Percentiles rank a stretch among this genome's conserved stretches.
These are phyloP conservation scores for Garra rufa DNA, from an alignment of 2,113 vertebrate species.

Conservation along the genomic window DNA sequence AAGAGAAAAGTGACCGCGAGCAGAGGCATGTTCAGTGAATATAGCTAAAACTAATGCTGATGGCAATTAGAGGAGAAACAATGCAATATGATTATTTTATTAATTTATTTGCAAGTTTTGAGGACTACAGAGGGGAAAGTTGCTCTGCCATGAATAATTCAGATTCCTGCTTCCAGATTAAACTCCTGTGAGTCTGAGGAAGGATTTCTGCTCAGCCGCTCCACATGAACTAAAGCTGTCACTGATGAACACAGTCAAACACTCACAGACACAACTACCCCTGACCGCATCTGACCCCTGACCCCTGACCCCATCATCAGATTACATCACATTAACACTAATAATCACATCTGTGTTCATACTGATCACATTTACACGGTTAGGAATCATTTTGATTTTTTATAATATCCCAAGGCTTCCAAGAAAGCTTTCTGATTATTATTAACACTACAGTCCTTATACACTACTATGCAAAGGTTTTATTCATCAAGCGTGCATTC, in stretches of 20 bases:
- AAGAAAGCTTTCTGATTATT: too few relatives aligned
- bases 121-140: neutral
- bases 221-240: neutral
- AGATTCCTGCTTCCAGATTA: neutral
- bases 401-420: too few relatives aligned
- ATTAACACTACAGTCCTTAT: too few relatives aligned
- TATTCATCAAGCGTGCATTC: too few relatives aligned
- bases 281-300: neutral
- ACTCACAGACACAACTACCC: neutral
- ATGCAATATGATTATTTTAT: neutral
- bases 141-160: conserved; percentile 18
- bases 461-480: too few relatives aligned
- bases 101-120: neutral
- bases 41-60: too few relatives aligned
- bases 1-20: neutral
- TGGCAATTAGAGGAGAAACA: neutral
- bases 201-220: neutral
- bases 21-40: neutral
- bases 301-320: neutral
- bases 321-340: neutral
- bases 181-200: neutral
- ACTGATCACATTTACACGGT: too few relatives aligned
- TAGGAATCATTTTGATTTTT: too few relatives aligned
- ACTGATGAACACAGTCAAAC: neutral
- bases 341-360: neutral